Percentiles rank a stretch among this genome's conserved stretches.
Evolutionary conservation across 2,888 invertebrate genomes (phyloP).

Genomic region (Erebia ligea): DNA sequence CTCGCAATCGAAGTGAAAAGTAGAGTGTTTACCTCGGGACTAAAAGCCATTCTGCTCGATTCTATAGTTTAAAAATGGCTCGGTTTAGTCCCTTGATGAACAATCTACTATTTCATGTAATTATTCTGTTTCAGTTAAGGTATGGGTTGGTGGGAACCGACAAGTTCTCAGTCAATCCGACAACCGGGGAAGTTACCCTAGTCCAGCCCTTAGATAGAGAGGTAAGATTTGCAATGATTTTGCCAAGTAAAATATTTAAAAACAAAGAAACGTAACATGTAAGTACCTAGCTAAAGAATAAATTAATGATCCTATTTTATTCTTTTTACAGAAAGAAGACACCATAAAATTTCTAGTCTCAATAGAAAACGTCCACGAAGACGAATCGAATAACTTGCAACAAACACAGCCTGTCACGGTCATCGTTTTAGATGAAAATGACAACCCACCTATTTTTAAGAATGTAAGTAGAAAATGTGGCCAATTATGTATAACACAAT

Average conservation of each 20-base stretch:
- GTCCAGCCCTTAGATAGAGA: conserved; percentile 92
- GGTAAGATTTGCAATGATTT: conserved; percentile 66
- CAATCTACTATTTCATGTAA: neutral
- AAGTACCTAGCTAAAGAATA: too few species aligned
- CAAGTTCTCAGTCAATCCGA: conserved; percentile 89
- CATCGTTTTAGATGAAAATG: conserved; percentile 94
- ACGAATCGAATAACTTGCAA: conserved; percentile 87
- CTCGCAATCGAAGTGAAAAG: too few species aligned
- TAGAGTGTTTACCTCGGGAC: too few species aligned
- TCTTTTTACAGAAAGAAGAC: conserved; percentile 86
- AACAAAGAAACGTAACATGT: too few species aligned
- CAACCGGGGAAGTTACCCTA: conserved; percentile 90
- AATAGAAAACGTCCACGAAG: conserved; percentile 88
- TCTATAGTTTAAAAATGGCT: too few species aligned
- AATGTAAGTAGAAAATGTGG: conserved; percentile 85
- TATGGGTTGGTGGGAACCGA: conserved; percentile 91
- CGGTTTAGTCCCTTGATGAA: too few species aligned
- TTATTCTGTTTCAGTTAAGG: conserved; percentile 71
- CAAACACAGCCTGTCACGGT: conserved; percentile 89
- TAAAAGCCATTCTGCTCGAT: too few species aligned
- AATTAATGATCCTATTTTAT: neutral
- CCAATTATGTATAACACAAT: too few species aligned
- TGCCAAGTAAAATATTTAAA: too few species aligned
- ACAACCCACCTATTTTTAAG: conserved; percentile 91
- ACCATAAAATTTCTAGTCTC: conserved; percentile 91